Evolutionary conservation across 2,113 vertebrate genomes (phyloP), one percentile per base, ranked within the genome.

Genomic region (Archocentrus centrarchus): DNA sequence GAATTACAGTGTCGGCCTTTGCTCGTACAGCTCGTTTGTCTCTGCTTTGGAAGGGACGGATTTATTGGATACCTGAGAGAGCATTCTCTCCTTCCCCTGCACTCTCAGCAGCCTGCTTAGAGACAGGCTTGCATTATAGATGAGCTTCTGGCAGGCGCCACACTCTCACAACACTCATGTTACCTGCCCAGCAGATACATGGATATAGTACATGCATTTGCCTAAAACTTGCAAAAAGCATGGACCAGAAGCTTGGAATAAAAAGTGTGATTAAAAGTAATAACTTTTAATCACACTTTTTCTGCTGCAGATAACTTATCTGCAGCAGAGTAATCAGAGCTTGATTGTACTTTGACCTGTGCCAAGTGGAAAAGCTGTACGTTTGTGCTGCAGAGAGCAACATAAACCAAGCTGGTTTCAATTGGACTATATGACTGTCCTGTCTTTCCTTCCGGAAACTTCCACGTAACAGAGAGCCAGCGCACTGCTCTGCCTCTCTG

Each of bases 51-150:
- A 94, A 83, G 86, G 90, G 90, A 91, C 66, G 80, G 93, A 95
- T 95, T 95, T 95, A 95, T 91, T 88, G 89, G 94, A 93, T 89
- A 95, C 93, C 93, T 93, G 95, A 95, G 94, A 93, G 92, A 94
- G 91, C 78, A n/a, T 91, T 94, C 95, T 96, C 93, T 91, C 92
- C 92, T 95, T 93, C 91, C 88, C 90, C 94, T 92, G 92, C 95
- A 95, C 95, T 96, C 95, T 96, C 95, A 90, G 95, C 94, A 93
- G 90, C 87, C 88, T 89, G 92, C 89, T 92, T 89, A 86, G 92
- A 93, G 88, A 90, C 85, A 58, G n/a, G 18, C 86, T 87, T 96
- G 94, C 94, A 96, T 96, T 94, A 96, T 95, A 91, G 89, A 96
- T 96, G 95, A 91, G 66, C 84, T 93, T 27, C 88, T 94, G 92